A percentile compares a stretch with the other conserved stretches of the same genome.
phyloP scores from a whole-genome alignment of 2,888 invertebrate species.

The Prosapia bicincta region DNA sequence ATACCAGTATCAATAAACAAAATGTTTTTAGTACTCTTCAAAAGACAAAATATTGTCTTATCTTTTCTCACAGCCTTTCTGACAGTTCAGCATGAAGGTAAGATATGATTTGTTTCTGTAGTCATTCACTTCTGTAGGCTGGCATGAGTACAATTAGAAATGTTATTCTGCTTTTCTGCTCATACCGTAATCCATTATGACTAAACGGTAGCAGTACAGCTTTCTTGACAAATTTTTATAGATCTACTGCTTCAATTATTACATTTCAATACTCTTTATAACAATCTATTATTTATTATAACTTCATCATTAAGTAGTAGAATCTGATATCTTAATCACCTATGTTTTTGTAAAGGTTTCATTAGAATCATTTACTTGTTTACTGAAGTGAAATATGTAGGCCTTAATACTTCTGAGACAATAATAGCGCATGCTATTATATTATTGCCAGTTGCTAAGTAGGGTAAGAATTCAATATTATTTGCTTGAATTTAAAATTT shows the following conservation, averaged over 20 bases:
- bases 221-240: neutral
- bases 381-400: neutral
- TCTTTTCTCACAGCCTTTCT: constrained; percentile 27
- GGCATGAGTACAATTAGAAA: neutral
- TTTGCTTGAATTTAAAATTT: neutral
- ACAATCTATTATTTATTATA: neutral
- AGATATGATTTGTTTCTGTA: constrained; percentile 13
- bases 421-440: neutral
- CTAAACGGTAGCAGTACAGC: constrained; percentile 12
- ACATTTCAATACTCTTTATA: neutral
- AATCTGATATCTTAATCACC: neutral
- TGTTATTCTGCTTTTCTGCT: constrained; percentile 1
- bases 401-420: neutral
- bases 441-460: neutral
- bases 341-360: neutral
- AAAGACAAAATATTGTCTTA: constrained; percentile 24
- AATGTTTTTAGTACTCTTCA: neutral
- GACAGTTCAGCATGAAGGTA: constrained; percentile 29
- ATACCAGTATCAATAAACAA: neutral
- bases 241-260: neutral
- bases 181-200: constrained; percentile 2
- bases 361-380: neutral
- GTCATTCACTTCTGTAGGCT: neutral
- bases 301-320: neutral
- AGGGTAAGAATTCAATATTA: neutral